Percentiles rank a stretch among this genome's conserved stretches.
phyloP scores from a whole-genome alignment of 2,888 invertebrate genomes.

The Caprella mutica region DNA sequence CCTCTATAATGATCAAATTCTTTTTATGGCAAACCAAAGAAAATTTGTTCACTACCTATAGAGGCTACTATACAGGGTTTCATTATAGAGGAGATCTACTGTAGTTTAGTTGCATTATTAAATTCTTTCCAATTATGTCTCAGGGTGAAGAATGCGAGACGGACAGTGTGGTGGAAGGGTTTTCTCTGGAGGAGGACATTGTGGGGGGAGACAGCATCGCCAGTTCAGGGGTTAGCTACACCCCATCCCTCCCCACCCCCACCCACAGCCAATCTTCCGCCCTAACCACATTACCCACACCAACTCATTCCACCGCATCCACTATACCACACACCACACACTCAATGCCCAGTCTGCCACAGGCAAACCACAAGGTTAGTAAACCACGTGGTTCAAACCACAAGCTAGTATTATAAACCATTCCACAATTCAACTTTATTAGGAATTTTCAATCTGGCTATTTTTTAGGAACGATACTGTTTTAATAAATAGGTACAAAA shows the following conservation, averaged over 20 bases:
- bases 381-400: too few species aligned
- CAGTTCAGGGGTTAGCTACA: conserved; percentile 3
- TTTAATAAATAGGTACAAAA: too few species aligned
- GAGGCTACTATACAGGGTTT: too few species aligned
- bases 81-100: too few species aligned
- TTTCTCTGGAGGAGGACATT: conserved; percentile 7
- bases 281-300: not conserved
- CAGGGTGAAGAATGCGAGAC: conserved; percentile 48
- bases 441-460: too few species aligned
- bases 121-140: too few species aligned
- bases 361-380: conserved; percentile 6
- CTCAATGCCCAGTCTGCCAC: not conserved
- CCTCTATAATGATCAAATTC: not conserved
- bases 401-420: too few species aligned
- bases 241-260: not conserved
- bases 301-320: not conserved
- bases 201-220: conserved; percentile 8
- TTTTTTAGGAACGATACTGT: too few species aligned
- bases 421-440: too few species aligned
- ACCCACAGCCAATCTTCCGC: conserved; percentile 1
- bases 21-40: too few species aligned
- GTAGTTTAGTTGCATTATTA: too few species aligned
- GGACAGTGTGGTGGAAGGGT: conserved; percentile 47
- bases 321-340: not conserved
- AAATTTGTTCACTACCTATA: too few species aligned